Base-by-base conservation (phyloP, 2,797 vertebrate species). In the Chiloscyllium punctatum region DNA sequence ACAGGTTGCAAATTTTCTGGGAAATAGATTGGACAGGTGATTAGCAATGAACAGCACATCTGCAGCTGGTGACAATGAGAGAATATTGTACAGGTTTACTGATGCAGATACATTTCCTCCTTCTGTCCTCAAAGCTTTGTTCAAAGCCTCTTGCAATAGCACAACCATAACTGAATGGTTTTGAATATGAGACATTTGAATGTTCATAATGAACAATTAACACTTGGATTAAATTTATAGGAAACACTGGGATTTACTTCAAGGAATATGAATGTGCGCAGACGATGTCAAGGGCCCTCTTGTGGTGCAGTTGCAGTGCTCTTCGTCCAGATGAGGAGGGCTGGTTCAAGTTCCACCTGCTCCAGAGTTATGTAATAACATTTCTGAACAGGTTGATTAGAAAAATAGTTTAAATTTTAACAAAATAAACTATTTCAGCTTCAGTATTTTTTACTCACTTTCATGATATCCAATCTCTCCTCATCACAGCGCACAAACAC, bases 401-500 rank as follows among this genome's bases (percentile, higher is more conserved):
- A 62, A 62, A 62, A 62, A 62, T 62, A 62, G 57, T 8, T 62
- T 9, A 11, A 8, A 62, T 62, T 62, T 9, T 9, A 62, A 62
- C 11, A 62, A 62, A 62, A 48, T 48, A 48, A 48, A 62, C 33
- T 18, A 4, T 8, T 79, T 95, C 66, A 88, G 8, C 57, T 77
- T 77, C 30, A n/a, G 0, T n/a, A 3, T 27, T 69, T 5, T 68
- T 53, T 0, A 42, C 95, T 96, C 97, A 99, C 99, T 99, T 99
- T 99, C 99, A 99, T 99, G 95, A 99, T 99, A 97, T 99, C 99
- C 53, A 99, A 98, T 8, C 99, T 97, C 96, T 99, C 99, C 96
- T 99, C 99, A 72, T 99, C 99, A 27, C 99, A 99, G 6, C 99
- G 98, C 33, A 99, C 99, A 2, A 99, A 99, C 3, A 99, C 99